Conservation (phyloP, 2,797 vertebrate species). For the Buphagus erythrorhynchus region DNA sequence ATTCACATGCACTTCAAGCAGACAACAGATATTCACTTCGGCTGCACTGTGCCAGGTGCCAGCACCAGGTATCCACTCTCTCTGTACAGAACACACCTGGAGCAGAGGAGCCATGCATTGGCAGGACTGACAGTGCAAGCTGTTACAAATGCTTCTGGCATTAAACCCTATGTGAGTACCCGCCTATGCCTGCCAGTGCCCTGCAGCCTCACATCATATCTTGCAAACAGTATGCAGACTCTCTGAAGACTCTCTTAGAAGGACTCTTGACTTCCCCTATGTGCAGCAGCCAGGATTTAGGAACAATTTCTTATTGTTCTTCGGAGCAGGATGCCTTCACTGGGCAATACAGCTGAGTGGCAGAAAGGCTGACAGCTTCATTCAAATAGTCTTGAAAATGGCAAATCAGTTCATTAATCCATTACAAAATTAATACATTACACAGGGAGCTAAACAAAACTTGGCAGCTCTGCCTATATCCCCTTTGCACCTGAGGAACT, state of each 20-base stretch:
- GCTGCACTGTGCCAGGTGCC: not conserved
- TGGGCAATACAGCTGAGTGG: not conserved
- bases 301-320: not conserved
- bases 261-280: not conserved
- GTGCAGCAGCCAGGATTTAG: not conserved
- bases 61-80: not conserved
- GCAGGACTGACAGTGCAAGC: slow-evolving; percentile 25
- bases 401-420: slow-evolving; percentile 2
- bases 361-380: not conserved
- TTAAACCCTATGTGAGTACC: not conserved
- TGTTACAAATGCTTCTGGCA: slow-evolving; percentile 49
- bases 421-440: slow-evolving; percentile 3
- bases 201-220: slow-evolving; percentile 35
- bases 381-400: not conserved
- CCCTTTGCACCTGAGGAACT: not conserved
- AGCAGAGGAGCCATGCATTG: slow-evolving; percentile 5
- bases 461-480: not conserved
- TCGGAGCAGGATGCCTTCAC: not conserved
- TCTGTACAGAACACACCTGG: slow-evolving; percentile 26
- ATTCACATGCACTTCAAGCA: not conserved
- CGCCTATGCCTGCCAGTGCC: slow-evolving; percentile 44
- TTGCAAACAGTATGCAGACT: slow-evolving; percentile 24
- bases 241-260: slow-evolving; percentile 3
- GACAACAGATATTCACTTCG: not conserved
- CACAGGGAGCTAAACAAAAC: not conserved